Base-by-base conservation (phyloP, 2,888 invertebrate genomes). In the Prionchulus punctatus region DNA sequence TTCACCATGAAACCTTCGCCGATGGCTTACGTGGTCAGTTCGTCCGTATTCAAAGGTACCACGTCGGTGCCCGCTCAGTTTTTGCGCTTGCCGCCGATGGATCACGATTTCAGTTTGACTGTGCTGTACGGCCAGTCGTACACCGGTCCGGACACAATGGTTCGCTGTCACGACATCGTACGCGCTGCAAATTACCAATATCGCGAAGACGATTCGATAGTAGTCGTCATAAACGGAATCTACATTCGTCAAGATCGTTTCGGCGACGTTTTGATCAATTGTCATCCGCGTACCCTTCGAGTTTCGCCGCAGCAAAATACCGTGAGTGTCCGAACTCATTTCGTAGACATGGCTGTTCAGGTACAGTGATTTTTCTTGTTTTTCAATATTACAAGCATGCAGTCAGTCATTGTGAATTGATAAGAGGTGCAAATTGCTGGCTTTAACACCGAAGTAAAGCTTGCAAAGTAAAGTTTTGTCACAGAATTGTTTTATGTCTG, bases 331-430 rank as follows among this genome's bases (percentile, higher is more conserved):
- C 66, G 70, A 49, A 72, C 71, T 12, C 64, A 69, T 50, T 67
- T 67, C 58, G 66, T 73, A 45, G 71, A 73, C 55, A 70, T 72
- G 63, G 67, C 68, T n/a, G 66, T 74, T 43, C 63, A 67, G 65
- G 73, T 65, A 52, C 27, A 49, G 28, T n/a, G n/a, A n/a, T n/a
- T n/a, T n/a, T n/a, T n/a, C n/a, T n/a, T n/a, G n/a, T n/a, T n/a
- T n/a, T n/a, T n/a, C n/a, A n/a, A n/a, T n/a, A n/a, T n/a, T n/a
- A n/a, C n/a, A n/a, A n/a, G n/a, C n/a, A n/a, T n/a, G n/a, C n/a
- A n/a, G n/a, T n/a, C n/a, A n/a, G n/a, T n/a, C n/a, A n/a, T n/a
- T n/a, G n/a, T n/a, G n/a, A n/a, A n/a, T n/a, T n/a, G n/a, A n/a
- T n/a, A n/a, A n/a, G n/a, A n/a, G n/a, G n/a, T n/a, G n/a, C n/a